Evolutionary conservation across 2,888 invertebrate genomes (phyloP), one percentile per base, ranked within the genome.

Genomic region (Chamaedrilus cognettii): DNA sequence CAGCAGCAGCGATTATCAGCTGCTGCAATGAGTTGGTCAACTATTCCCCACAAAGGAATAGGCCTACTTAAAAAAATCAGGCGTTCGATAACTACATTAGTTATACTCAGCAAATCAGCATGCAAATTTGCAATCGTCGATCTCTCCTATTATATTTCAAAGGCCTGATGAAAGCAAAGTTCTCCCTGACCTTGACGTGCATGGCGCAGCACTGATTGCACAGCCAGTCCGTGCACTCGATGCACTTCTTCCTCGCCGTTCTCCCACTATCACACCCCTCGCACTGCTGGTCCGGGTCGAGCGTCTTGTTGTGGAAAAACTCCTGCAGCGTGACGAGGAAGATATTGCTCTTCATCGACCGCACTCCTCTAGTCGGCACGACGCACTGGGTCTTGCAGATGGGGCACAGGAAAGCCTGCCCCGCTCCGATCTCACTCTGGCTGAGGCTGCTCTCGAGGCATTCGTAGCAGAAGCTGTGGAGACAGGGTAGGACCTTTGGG

Each of bases 391-490:
- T 59, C 49, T 68, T 64, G 68, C 74, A 74, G 42, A 74, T 66
- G 32, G 74, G 74, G 33, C 74, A 74, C 33, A 74, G 67, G 63
- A 74, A 74, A 4, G 68, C 73, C 63, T 74, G 74, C 32, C 74
- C 74, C 52, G 64, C 62, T 7, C 65, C 67, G 49, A 74, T 72
- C 31, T 65, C 68, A 61, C 70, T 72, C 42, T 72, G 67, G 15
- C 58, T 49, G 19, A 75, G 63, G 33, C 75, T 74, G 3, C 67
- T 66, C 5, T 74, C 65, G 30, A 80, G 69, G 67, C 80, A 80
- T 5, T 63, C 60, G 19, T 35, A 68, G 66, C 80, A 80, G 69
- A 78, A 80, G 33, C 76, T 78, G 71, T 80, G 79, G 33, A 79
- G 73, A 64, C 79, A 79, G 1, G 75, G 72, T 35, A 79, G 71